Conservation (phyloP, 1,140 invertebrate species). For the Linepithema humile region DNA sequence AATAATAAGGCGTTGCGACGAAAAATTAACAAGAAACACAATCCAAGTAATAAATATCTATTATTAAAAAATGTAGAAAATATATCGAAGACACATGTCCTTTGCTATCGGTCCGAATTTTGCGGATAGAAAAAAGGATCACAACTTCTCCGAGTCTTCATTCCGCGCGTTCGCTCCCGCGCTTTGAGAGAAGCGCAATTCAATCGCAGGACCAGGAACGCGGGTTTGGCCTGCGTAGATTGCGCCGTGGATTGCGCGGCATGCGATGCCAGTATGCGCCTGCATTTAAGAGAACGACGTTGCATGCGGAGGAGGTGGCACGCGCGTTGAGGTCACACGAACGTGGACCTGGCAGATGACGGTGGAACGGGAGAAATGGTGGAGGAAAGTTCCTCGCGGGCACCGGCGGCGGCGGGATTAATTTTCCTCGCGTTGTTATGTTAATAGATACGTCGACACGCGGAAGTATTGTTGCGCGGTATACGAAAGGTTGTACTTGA, state of each 20-base stretch:
- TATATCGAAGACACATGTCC: neutral
- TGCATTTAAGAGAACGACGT: slow-evolving; percentile 39
- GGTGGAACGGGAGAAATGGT: slow-evolving; percentile 1
- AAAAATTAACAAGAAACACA: neutral
- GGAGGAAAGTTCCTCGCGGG: slow-evolving; percentile 65
- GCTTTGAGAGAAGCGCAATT: slow-evolving; percentile 1
- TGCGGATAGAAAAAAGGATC: neutral
- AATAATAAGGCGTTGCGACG: neutral
- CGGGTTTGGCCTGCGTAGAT: slow-evolving; percentile 1
- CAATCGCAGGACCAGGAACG: slow-evolving; percentile 8
- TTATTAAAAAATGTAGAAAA: neutral
- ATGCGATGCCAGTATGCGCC: slow-evolving; percentile 43
- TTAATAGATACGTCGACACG: slow-evolving; percentile 76
- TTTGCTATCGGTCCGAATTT: neutral
- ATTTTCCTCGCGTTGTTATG: slow-evolving; percentile 74
- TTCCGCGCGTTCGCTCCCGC: neutral
- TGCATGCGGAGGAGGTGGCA: slow-evolving; percentile 61
- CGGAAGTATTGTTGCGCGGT: slow-evolving; percentile 68
- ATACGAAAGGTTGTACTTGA: slow-evolving; percentile 54
- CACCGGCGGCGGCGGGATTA: slow-evolving; percentile 62
- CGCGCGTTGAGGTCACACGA: slow-evolving; percentile 69
- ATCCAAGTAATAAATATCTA: neutral
- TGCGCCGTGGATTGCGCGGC: slow-evolving; percentile 1
- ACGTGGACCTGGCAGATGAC: slow-evolving; percentile 62
- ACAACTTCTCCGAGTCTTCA: neutral